These are phyloP conservation scores for Dendrophyllia cribrosa DNA, from an alignment of 64 coral and sea anemone species.

Conservation along the genomic window DNA sequence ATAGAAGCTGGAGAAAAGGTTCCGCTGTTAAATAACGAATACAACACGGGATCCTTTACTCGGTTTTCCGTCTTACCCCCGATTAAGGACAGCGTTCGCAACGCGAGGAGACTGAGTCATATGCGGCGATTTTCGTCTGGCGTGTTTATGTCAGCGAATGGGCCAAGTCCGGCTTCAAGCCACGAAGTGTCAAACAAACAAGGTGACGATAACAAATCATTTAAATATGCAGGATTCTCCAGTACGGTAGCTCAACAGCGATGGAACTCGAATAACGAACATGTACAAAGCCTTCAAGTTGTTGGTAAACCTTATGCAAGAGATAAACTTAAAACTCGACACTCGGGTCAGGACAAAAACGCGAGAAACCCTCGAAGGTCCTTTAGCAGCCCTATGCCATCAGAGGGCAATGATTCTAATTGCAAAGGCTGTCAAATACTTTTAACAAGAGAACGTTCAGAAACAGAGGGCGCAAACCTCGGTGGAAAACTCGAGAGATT, in stretches of 20 bases:
- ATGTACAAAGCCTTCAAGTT: constrained; percentile 1
- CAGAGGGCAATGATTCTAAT: neutral
- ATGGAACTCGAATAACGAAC: constrained; percentile 4
- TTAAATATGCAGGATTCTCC: constrained; percentile 24
- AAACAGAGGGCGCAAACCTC: constrained; percentile 18
- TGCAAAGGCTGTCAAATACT: constrained; percentile 8
- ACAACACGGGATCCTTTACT: constrained; percentile 11
- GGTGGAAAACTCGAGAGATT: neutral
- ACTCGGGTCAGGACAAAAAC: neutral
- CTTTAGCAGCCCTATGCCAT: neutral
- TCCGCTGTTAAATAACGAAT: constrained; percentile 25
- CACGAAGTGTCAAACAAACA: neutral
- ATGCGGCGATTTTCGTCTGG: neutral
- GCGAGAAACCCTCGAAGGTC: neutral
- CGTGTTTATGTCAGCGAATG: neutral
- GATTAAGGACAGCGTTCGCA: constrained; percentile 11
- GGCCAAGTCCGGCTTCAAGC: constrained; percentile 1
- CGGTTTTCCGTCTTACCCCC: constrained; percentile 66
- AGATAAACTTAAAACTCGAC: neutral
- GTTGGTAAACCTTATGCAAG: constrained; percentile 12
- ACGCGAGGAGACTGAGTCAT: constrained; percentile 10
- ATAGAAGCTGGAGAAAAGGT: constrained; percentile 12
- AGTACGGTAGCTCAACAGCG: neutral
- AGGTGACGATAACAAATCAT: neutral
- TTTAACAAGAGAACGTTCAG: neutral